phyloP scores from a whole-genome alignment of 2,888 invertebrate species.

The Oligia latruncula region DNA sequence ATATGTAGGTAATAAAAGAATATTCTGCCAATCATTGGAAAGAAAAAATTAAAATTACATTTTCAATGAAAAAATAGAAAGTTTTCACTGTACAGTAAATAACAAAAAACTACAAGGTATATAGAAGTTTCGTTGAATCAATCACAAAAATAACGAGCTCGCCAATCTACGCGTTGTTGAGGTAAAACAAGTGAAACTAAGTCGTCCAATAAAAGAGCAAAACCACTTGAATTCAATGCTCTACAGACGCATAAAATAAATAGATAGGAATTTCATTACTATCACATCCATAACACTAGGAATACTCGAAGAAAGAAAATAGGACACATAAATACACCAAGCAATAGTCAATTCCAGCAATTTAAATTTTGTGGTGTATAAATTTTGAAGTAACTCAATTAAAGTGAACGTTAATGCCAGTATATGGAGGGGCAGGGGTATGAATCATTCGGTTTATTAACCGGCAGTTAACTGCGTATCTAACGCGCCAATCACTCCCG shows the following conservation, averaged over 20 bases:
- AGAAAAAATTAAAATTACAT: not conserved
- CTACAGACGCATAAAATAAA: constrained; percentile 46
- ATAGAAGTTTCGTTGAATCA: constrained; percentile 18
- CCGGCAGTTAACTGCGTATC: constrained; percentile 68
- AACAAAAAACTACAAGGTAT: not conserved
- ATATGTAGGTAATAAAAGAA: not conserved
- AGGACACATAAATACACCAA: constrained; percentile 55
- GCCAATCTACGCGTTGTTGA: constrained; percentile 28
- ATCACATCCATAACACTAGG: constrained; percentile 27
- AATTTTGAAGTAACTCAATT: constrained; percentile 73
- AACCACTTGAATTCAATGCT: constrained; percentile 38
- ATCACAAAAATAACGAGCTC: constrained; percentile 50
- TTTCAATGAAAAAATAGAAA: not conserved
- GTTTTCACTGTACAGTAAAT: not conserved
- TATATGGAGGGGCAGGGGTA: constrained; percentile 58
- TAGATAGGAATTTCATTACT: constrained; percentile 49
- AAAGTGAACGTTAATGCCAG: constrained; percentile 63
- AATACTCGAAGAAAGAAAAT: constrained; percentile 41
- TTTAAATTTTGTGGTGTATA: constrained; percentile 66
- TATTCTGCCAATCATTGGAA: not conserved
- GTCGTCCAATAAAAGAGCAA: constrained; percentile 41
- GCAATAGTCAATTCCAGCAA: constrained; percentile 50
- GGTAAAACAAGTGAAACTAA: constrained; percentile 37
- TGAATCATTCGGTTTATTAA: constrained; percentile 77
- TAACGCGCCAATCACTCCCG: constrained; percentile 66